Base-by-base conservation (phyloP, 2,797 vertebrate species). In the Cryptoprocta ferox region DNA sequence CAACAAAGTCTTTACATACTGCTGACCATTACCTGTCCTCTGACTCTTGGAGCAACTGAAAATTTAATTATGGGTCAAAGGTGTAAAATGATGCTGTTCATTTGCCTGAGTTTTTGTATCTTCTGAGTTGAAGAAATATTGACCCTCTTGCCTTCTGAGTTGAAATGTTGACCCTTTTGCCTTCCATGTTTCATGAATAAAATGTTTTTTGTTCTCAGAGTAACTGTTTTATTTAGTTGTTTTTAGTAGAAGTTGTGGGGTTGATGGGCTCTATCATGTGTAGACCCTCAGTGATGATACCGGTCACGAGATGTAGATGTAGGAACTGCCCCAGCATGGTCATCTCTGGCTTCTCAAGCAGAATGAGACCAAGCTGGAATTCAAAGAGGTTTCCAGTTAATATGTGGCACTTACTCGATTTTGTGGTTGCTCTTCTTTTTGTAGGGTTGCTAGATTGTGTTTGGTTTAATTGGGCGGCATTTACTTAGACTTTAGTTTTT, bases 381-480 rank as follows among this genome's bases (percentile, higher is more conserved):
- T 96, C 26, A 84, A 26, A 24, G 35, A 86, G 9, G 5, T 81
- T 66, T 90, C 32, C 16, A 5, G 18, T 91, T 91, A 53, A 3
- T 70, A 45, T 80, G 35, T 82, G 63, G 48, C 63, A 48, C 87
- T 95, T 70, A 61, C 39, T 90, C 94, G 56, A 70, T 82, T 91
- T 93, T 97, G 30, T 94, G n/a, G 32, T 91, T 90, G 12, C 5
- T 82, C 28, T 92, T n/a, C 30, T 84, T 94, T 96, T 91, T 91
- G 30, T 95, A 65, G 89, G 35, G 18, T 75, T 94, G 45, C 42
- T 92, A 89, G 93, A 80, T 89, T 94, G n/a, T 95, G 30, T 97
- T 95, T 96, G 48, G 4, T 92, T 93, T 93, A 81, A 45, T 71
- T 96, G 75, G 78, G 48, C 87, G 68, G 13, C 45, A 65, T 87